Base-by-base conservation (phyloP, 2,888 invertebrate genomes). In the Drosophila nr. perissopoda region DNA sequence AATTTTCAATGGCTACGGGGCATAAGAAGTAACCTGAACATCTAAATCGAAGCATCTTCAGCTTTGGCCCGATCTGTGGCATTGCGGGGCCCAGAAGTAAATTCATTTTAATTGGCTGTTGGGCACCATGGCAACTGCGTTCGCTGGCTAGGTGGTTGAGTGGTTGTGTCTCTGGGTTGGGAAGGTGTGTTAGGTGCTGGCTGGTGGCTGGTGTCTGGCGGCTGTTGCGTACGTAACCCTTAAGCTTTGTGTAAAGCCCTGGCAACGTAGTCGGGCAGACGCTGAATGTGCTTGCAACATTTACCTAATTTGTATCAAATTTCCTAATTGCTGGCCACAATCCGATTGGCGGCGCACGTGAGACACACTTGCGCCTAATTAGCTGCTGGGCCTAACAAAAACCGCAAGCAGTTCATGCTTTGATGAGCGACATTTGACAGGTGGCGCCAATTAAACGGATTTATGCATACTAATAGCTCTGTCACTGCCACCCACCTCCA, bases 281-380 rank as follows among this genome's bases (percentile, higher is more conserved):
- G 33, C 33, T 33, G 25, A 33, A 27, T 61, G 31, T 51, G 40
- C 31, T 40, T 36, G 45, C 27, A 64, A 62, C 65, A 73, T 86
- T 86, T 86, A 72, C 64, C 67, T 85, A 66, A 80, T 77, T 89
- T 86, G 80, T 86, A 86, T 87, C 75, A 77, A 69, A 66, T 78
- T 76, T 61, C 75, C 75, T 71, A 77, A 69, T 70, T 74, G 68
- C 57, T 58, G 57, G 42, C 75, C 75, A 27, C 76, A 89, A 87
- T 73, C 85, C 76, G 87, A 83, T 86, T 83, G 76, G 64, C 71
- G 72, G 67, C 68, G 53, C 73, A 59, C 58, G 74, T 63, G 56
- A 62, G 58, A 40, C 70, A 75, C 73, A 73, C 76, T 82, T 72
- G 78, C 78, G 72, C 69, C 80, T 87, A 87, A 87, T 87, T 87